Percentiles rank a stretch among this genome's conserved stretches.
These are phyloP conservation scores for Sparus aurata DNA, from an alignment of 2,797 vertebrate species.

Conservation along the genomic window DNA sequence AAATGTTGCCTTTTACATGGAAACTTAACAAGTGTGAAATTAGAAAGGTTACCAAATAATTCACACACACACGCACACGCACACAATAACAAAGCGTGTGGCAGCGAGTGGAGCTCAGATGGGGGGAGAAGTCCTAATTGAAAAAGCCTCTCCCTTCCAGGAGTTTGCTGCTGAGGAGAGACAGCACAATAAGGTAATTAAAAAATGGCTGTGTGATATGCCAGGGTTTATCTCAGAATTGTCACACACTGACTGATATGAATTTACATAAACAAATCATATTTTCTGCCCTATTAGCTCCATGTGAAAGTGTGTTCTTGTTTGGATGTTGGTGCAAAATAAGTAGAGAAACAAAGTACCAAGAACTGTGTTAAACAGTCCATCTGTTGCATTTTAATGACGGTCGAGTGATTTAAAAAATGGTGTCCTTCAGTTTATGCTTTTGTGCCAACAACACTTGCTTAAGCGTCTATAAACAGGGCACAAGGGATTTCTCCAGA, in stretches of 20 bases:
- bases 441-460: not conserved
- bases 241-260: constrained; percentile 65
- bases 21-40: constrained; percentile 89
- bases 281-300: constrained; percentile 69
- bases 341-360: constrained; percentile 28
- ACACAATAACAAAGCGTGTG: constrained; percentile 58
- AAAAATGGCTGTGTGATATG: constrained; percentile 59
- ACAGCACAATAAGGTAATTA: constrained; percentile 74
- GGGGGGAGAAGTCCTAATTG: constrained; percentile 79
- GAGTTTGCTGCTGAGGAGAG: constrained; percentile 67
- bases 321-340: constrained; percentile 22
- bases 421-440: constrained; percentile 1
- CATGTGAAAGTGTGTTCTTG: constrained; percentile 31
- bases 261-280: constrained; percentile 77
- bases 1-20: constrained; percentile 84
- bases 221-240: constrained; percentile 65
- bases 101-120: constrained; percentile 62
- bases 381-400: not conserved
- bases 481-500: not conserved
- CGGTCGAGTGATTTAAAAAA: not conserved
- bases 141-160: constrained; percentile 79
- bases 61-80: constrained; percentile 43
- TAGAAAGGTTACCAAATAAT: constrained; percentile 85
- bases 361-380: not conserved
- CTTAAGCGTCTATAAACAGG: not conserved